A percentile compares a stretch with the other conserved stretches of the same genome.
phyloP scores from a whole-genome alignment of 2,888 invertebrate species.

The Lepidocyrtinus sp. region DNA sequence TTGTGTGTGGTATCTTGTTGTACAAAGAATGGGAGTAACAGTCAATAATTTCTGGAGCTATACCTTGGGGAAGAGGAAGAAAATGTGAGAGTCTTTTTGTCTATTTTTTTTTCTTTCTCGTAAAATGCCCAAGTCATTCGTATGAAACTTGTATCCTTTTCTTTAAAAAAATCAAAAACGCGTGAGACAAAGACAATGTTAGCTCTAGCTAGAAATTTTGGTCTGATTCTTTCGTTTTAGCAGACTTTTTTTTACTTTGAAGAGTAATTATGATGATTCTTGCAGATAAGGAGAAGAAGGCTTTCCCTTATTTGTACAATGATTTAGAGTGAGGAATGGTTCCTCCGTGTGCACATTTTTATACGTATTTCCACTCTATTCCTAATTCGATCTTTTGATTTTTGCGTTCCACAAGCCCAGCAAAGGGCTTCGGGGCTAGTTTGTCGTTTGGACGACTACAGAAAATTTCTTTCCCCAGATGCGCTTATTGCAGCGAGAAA shows the following conservation, averaged over 20 bases:
- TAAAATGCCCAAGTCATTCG: neutral
- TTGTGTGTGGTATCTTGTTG: neutral
- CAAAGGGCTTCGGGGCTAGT: neutral
- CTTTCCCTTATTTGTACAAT: too few species aligned
- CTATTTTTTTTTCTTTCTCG: neutral
- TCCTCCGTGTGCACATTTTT: constrained; percentile 14
- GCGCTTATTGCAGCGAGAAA: constrained; percentile 14
- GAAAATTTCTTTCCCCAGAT: neutral
- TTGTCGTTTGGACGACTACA: neutral
- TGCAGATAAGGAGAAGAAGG: too few species aligned
- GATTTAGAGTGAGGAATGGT: too few species aligned
- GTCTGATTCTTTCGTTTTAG: too few species aligned
- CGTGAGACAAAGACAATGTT: too few species aligned
- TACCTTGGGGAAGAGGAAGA: constrained; percentile 26
- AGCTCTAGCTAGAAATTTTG: too few species aligned
- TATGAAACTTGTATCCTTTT: too few species aligned
- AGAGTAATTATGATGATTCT: too few species aligned
- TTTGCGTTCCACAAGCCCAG: neutral
- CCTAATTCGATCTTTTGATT: constrained; percentile 14
- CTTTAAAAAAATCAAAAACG: too few species aligned
- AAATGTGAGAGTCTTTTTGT: neutral
- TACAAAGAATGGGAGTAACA: constrained; percentile 33
- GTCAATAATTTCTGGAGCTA: constrained; percentile 27
- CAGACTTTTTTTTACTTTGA: too few species aligned
- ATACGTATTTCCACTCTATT: neutral